Conservation (phyloP, 2,797 vertebrate species). For the Lutra lutra region DNA sequence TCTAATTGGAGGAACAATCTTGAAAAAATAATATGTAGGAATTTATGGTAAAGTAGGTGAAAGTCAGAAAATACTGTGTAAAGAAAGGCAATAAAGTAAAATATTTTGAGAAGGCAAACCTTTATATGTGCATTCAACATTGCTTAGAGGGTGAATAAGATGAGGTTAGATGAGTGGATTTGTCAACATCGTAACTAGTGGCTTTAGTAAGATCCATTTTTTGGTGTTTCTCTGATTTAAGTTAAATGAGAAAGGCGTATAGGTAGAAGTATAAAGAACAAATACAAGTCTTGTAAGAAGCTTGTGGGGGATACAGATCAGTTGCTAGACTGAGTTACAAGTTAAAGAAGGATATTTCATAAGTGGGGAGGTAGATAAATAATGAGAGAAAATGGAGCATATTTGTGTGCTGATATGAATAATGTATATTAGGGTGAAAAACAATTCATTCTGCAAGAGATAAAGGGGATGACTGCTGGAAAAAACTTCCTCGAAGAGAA, state of each 20-base stretch:
- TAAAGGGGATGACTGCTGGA: not conserved
- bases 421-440: not conserved
- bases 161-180: not conserved
- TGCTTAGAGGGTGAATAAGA: not conserved
- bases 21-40: not conserved
- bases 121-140: not conserved
- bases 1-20: not conserved
- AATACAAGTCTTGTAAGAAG: not conserved
- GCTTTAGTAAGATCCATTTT: not conserved
- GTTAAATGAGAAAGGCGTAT: too few species aligned
- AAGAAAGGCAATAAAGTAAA: not conserved
- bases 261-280: not conserved
- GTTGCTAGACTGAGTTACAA: not conserved
- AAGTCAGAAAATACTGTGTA: not conserved
- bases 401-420: not conserved
- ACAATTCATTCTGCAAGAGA: not conserved
- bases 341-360: not conserved
- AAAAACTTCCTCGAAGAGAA: not conserved
- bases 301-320: not conserved
- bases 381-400: not conserved
- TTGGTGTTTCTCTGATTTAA: not conserved
- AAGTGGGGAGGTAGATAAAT: not conserved
- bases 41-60: not conserved
- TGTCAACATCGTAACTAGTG: not conserved
- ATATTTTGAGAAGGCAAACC: not conserved